Evolutionary conservation across 2,113 vertebrate species (phyloP).

Genomic region (Oplegnathus fasciatus): DNA sequence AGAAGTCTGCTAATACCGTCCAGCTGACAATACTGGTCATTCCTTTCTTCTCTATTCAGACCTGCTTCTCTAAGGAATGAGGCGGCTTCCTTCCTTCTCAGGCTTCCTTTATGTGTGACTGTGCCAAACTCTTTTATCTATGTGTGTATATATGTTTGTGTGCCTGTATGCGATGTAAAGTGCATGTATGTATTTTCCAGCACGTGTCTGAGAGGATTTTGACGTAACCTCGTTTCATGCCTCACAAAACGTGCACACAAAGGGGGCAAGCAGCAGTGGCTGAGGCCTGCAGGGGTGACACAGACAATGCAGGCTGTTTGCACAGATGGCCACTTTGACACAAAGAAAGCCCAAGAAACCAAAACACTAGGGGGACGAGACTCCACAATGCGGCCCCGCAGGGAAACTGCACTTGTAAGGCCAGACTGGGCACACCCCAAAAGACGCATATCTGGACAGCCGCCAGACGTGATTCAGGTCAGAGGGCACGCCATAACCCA

Average conservation of each 20-base stretch:
- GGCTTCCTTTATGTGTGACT: constrained; percentile 39
- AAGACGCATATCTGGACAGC: constrained; percentile 47
- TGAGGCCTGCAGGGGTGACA: constrained; percentile 43
- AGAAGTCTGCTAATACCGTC: constrained; percentile 52
- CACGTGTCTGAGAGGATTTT: constrained; percentile 49
- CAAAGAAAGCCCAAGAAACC: constrained; percentile 62
- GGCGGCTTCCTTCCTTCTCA: constrained; percentile 61
- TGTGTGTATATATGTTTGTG: background rate
- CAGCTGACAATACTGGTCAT: constrained; percentile 62
- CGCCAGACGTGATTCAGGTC: constrained; percentile 53
- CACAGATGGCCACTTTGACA: constrained; percentile 77
- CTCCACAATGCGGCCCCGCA: constrained; percentile 40
- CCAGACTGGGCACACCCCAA: constrained; percentile 33
- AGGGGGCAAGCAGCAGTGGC: constrained; percentile 11
- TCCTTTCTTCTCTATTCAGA: constrained; percentile 65
- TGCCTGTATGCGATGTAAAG: constrained; percentile 3
- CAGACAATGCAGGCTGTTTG: constrained; percentile 67
- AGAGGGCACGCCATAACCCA: constrained; percentile 33
- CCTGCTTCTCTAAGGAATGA: constrained; percentile 56
- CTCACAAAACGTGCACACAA: constrained; percentile 57
- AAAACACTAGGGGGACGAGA: constrained; percentile 45
- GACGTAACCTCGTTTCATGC: constrained; percentile 38
- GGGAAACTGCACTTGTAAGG: constrained; percentile 43
- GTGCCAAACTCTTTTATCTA: constrained; percentile 42
- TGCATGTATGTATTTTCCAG: constrained; percentile 39